These are phyloP conservation scores for Tiliacea citrago DNA, from an alignment of 2,888 invertebrate genomes.

Conservation along the genomic window DNA sequence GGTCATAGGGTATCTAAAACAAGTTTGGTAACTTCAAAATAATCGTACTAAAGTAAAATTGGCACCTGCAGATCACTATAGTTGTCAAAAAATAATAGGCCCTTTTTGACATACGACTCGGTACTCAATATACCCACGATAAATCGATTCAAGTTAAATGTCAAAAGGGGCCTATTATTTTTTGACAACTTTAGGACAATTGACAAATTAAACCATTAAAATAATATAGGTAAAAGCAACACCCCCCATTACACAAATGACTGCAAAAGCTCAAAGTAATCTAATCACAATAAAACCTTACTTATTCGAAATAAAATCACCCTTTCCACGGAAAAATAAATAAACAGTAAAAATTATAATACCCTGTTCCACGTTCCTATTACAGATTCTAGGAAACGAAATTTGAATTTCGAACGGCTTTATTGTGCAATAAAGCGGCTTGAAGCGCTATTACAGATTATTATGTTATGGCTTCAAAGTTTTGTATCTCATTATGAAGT, in stretches of 20 bases:
- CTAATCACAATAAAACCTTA: conserved; percentile 41
- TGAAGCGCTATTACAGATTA: conserved; percentile 76
- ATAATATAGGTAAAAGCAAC: conserved; percentile 16
- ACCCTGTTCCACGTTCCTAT: conserved; percentile 73
- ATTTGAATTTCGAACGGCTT: conserved; percentile 74
- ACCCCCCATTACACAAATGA: conserved; percentile 7
- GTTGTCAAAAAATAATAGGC: too few relatives aligned
- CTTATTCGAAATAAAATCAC: conserved; percentile 59
- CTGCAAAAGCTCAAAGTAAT: conserved; percentile 52
- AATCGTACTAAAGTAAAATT: too few relatives aligned
- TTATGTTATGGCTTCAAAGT: conserved; percentile 73
- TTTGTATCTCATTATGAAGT: conserved; percentile 69
- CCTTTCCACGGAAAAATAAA: conserved; percentile 75
- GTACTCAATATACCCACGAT: too few relatives aligned
- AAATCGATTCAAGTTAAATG: too few relatives aligned
- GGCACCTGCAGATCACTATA: too few relatives aligned
- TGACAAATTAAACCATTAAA: background rate
- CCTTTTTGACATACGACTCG: too few relatives aligned
- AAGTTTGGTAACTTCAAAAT: too few relatives aligned
- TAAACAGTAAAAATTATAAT: conserved; percentile 72
- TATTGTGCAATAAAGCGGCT: conserved; percentile 75
- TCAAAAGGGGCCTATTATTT: too few relatives aligned
- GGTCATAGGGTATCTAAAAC: too few relatives aligned
- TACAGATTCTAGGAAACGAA: conserved; percentile 77
- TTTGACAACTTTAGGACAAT: background rate